Evolutionary conservation across 2,113 vertebrate genomes (phyloP).

Genomic region (Microtus montanus): DNA sequence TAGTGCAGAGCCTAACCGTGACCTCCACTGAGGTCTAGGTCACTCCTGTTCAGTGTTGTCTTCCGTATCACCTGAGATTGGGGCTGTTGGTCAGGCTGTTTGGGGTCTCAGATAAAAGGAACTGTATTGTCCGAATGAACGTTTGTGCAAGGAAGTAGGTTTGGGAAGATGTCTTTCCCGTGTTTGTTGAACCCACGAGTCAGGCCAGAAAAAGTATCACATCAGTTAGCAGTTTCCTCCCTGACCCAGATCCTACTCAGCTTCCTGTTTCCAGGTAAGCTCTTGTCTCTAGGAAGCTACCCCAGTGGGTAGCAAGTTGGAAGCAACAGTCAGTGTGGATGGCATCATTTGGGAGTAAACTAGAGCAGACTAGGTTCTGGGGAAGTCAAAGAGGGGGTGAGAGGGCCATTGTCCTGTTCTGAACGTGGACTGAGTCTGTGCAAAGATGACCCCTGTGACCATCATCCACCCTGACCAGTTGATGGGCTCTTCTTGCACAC

Average conservation of each 20-base stretch:
- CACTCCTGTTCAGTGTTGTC: background rate
- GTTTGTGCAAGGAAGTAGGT: too few relatives aligned
- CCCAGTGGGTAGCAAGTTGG: too few relatives aligned
- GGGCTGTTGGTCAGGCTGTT: background rate
- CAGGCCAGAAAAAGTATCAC: too few relatives aligned
- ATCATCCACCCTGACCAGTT: too few relatives aligned
- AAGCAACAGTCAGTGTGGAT: background rate
- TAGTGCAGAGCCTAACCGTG: background rate
- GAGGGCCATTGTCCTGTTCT: background rate
- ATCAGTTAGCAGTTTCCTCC: background rate
- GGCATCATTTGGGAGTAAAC: background rate
- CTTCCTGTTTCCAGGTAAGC: background rate
- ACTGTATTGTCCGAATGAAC: background rate
- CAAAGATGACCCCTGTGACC: background rate
- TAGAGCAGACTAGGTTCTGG: background rate
- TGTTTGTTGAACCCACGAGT: background rate
- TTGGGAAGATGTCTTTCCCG: background rate
- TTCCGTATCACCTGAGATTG: background rate
- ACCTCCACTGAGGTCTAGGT: background rate
- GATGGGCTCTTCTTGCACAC: background rate
- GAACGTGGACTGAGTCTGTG: too few relatives aligned
- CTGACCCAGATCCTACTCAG: rapidly evolving
- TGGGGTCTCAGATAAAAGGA: background rate
- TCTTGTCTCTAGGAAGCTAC: background rate
- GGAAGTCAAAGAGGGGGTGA: background rate